Evolutionary conservation across 64 coral and sea anemone species (phyloP).

Genomic region (Cladopsammia gracilis): DNA sequence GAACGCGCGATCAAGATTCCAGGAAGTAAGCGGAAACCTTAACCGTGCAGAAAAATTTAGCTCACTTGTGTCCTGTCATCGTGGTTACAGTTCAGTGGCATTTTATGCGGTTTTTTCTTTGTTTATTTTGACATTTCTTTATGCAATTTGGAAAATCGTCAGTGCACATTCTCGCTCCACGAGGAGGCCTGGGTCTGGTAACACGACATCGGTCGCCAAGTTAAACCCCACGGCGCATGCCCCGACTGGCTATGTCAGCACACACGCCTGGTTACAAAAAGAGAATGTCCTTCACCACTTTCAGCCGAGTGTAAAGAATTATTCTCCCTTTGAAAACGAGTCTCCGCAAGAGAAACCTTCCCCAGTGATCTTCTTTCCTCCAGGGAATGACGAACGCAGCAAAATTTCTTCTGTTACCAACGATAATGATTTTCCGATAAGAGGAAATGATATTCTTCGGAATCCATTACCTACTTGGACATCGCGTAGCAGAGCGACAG

Average conservation of each 20-base stretch:
- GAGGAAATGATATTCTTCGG: neutral
- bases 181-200: constrained; percentile 78
- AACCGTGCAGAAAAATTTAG: constrained; percentile 75
- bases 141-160: constrained; percentile 96
- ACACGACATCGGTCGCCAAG: constrained; percentile 57
- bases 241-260: constrained; percentile 22
- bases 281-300: neutral
- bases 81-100: constrained; percentile 85
- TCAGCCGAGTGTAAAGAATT: neutral
- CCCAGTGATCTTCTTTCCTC: constrained; percentile 4
- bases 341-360: neutral
- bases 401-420: constrained; percentile 17
- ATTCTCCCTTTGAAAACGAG: neutral
- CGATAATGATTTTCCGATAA: neutral
- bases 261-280: constrained; percentile 5
- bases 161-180: constrained; percentile 84
- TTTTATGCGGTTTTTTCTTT: constrained; percentile 89
- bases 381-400: neutral
- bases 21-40: constrained; percentile 17
- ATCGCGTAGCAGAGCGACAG: neutral
- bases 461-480: constrained; percentile 18
- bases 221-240: constrained; percentile 75
- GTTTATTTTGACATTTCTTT: constrained; percentile 87
- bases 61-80: constrained; percentile 81
- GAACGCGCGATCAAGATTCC: constrained; percentile 9